These are phyloP conservation scores for Beaufortia kweichowensis DNA, from an alignment of 2,113 vertebrate genomes.

Conservation along the genomic window DNA sequence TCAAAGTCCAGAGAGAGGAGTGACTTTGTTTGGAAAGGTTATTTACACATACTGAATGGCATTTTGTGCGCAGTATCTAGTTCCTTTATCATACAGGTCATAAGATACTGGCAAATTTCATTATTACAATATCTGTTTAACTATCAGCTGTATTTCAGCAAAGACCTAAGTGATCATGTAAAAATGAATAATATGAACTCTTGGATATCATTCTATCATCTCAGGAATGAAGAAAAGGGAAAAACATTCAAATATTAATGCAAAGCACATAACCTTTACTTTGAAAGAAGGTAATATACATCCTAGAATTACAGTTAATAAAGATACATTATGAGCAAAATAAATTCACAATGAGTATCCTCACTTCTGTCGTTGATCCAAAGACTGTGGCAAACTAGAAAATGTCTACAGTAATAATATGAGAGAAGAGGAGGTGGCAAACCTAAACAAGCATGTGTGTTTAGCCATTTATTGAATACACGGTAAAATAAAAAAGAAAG, in stretches of 20 bases:
- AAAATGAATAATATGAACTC: too few relatives aligned
- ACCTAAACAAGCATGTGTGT: conserved; percentile 66
- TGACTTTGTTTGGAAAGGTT: conserved; percentile 21
- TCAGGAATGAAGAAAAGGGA: conserved; percentile 35
- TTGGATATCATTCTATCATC: too few relatives aligned
- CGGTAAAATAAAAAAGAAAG: conserved; percentile 65
- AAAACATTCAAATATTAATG: conserved; percentile 69
- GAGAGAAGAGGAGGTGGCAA: conserved; percentile 71
- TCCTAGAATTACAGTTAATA: conserved; percentile 81
- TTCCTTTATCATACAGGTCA: neutral
- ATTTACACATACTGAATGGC: neutral
- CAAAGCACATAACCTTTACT: conserved; percentile 82
- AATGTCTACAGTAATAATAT: conserved; percentile 74
- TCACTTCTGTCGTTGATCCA: conserved; percentile 69
- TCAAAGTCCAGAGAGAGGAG: neutral
- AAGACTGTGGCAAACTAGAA: conserved; percentile 65
- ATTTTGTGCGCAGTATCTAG: neutral
- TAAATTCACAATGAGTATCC: conserved; percentile 77
- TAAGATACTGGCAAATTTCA: neutral
- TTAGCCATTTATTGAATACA: conserved; percentile 69
- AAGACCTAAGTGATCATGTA: too few relatives aligned
- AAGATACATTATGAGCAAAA: conserved; percentile 80
- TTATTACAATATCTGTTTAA: neutral
- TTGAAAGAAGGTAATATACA: conserved; percentile 82
- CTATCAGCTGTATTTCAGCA: neutral